Percentiles rank a stretch among this genome's conserved stretches.
These are phyloP conservation scores for Stichopus horrens DNA, from an alignment of 53 echinoderm and acorn worm species.

Conservation along the genomic window DNA sequence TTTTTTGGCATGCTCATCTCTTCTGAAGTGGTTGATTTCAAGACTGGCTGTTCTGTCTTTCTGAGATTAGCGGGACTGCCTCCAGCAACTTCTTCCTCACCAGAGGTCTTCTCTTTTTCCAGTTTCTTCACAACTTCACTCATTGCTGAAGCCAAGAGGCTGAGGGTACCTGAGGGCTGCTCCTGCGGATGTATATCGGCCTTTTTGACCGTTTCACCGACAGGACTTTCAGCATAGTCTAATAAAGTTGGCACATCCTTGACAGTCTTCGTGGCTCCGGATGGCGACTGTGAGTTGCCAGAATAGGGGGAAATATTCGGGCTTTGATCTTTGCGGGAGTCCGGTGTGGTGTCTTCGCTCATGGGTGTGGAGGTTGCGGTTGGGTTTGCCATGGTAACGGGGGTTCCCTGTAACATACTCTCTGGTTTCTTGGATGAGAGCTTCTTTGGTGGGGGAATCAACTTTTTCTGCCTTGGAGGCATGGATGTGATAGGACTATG, in stretches of 20 bases:
- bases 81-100: not conserved
- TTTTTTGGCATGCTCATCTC: not conserved
- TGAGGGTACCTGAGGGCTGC: conserved; percentile 11
- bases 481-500: conserved; percentile 74
- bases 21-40: not conserved
- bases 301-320: conserved; percentile 10
- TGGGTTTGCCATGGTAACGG: not conserved
- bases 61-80: not conserved
- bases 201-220: not conserved
- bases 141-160: conserved; percentile 32
- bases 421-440: conserved; percentile 19
- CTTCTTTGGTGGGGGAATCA: conserved; percentile 57
- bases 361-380: not conserved
- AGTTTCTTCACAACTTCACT: conserved; percentile 45
- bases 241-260: not conserved
- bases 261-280: not conserved
- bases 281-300: conserved; percentile 18
- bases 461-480: conserved; percentile 64
- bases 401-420: not conserved
- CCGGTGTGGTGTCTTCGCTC: conserved; percentile 4
- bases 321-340: not conserved
- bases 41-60: not conserved
- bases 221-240: conserved; percentile 29
- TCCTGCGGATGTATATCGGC: not conserved
- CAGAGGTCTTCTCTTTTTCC: conserved; percentile 30